A percentile compares a stretch with the other conserved stretches of the same genome.
Conservation (phyloP, 2,888 invertebrate species). For the Dorcus hopei region DNA sequence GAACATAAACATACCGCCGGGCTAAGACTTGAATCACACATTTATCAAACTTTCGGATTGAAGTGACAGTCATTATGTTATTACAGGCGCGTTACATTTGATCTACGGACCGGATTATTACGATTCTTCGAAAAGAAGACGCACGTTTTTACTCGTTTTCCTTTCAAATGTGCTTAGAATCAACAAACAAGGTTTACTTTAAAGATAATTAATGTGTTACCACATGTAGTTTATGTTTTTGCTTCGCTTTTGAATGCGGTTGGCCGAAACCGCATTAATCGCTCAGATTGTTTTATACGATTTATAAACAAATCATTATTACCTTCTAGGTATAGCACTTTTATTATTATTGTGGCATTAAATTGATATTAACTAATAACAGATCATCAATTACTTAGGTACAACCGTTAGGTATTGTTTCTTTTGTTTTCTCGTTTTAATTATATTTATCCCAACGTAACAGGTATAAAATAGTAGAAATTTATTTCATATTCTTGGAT, state of each 20-base stretch:
- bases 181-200: conserved; percentile 42
- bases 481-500: too few species aligned
- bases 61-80: conserved; percentile 49
- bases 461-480: too few species aligned
- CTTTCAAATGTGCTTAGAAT: conserved; percentile 43
- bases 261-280: conserved; percentile 16
- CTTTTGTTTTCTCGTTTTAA: too few species aligned
- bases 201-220: conserved; percentile 39
- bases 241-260: conserved; percentile 29
- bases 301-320: too few species aligned
- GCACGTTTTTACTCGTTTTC: conserved; percentile 37
- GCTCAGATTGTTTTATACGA: conserved; percentile 5
- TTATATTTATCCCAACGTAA: too few species aligned
- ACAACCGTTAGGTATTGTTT: too few species aligned
- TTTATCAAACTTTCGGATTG: conserved; percentile 41
- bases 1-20: conserved; percentile 11
- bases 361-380: too few species aligned
- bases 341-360: too few species aligned
- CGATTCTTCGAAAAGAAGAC: conserved; percentile 33
- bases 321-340: too few species aligned
- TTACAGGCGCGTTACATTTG: conserved; percentile 48
- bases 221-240: conserved; percentile 43
- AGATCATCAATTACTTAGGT: too few species aligned
- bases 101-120: conserved; percentile 38
- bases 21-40: conserved; percentile 28